Evolutionary conservation across 2,888 invertebrate genomes (phyloP).

Genomic region (Athripsodes cinereus): DNA sequence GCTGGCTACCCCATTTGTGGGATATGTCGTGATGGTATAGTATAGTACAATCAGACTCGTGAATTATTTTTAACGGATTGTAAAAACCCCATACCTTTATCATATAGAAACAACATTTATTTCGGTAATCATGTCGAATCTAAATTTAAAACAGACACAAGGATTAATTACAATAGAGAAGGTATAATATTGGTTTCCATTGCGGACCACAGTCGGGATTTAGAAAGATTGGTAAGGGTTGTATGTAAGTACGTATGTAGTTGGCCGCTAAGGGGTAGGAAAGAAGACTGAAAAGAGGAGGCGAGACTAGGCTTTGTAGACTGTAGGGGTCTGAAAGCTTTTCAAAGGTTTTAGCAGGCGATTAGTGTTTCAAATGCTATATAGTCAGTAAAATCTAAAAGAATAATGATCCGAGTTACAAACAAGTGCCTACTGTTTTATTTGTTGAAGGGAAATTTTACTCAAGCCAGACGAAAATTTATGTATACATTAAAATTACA

Average conservation of each 20-base stretch:
- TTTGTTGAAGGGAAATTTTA: background rate
- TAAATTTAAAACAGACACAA: slow-evolving; percentile 21
- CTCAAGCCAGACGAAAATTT: background rate
- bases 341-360: slow-evolving; percentile 23
- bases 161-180: slow-evolving; percentile 26
- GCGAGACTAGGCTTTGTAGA: slow-evolving; percentile 8
- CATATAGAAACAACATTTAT: no score
- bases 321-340: slow-evolving; percentile 18
- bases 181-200: slow-evolving; percentile 18
- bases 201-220: slow-evolving; percentile 13
- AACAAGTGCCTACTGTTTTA: slow-evolving; percentile 2
- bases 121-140: slow-evolving; percentile 11
- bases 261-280: slow-evolving; percentile 3
- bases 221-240: slow-evolving; percentile 10
- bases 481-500: background rate
- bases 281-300: background rate
- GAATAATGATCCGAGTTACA: slow-evolving; percentile 21
- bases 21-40: no score
- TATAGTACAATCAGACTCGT: no score
- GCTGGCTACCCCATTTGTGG: no score
- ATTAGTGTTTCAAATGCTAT: slow-evolving; percentile 25
- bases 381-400: slow-evolving; percentile 24
- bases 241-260: background rate
- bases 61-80: no score
- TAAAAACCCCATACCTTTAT: no score